Evolutionary conservation across 2,113 vertebrate species (phyloP).

Genomic region (Tetraodon nigroviridis): DNA sequence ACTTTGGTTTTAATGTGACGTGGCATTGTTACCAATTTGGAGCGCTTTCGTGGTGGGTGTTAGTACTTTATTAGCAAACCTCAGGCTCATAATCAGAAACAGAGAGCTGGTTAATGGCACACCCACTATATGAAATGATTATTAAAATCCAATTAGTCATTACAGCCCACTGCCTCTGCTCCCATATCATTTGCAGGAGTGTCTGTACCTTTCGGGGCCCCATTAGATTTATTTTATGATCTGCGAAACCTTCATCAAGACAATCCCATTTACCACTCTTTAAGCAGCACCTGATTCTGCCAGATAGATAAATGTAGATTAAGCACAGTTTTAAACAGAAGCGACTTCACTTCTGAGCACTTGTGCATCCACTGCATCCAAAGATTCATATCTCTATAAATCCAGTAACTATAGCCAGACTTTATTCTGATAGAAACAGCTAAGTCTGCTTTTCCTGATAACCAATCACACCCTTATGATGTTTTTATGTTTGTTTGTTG

Average conservation of each 20-base stretch:
- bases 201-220: background rate
- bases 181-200: background rate
- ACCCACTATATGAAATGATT: slow-evolving; percentile 50
- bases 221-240: background rate
- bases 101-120: slow-evolving; percentile 55
- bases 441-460: slow-evolving; percentile 2
- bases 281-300: background rate
- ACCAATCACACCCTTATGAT: too few species aligned
- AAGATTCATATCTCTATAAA: slow-evolving; percentile 12
- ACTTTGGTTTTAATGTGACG: slow-evolving; percentile 18
- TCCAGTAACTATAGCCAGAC: background rate
- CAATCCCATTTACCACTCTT: slow-evolving; percentile 1
- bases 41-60: slow-evolving; percentile 1
- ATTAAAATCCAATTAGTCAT: slow-evolving; percentile 37
- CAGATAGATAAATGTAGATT: slow-evolving; percentile 7
- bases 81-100: slow-evolving; percentile 32
- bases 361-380: background rate
- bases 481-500: background rate
- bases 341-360: slow-evolving; percentile 30
- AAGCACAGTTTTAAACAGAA: slow-evolving; percentile 7
- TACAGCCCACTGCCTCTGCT: slow-evolving; percentile 15
- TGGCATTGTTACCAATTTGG: slow-evolving; percentile 24
- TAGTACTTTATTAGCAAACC: slow-evolving; percentile 32
- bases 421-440: slow-evolving; percentile 16
- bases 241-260: slow-evolving; percentile 54